These are phyloP conservation scores for Brachionus rubens DNA, from an alignment of 1,140 invertebrate genomes.

Conservation along the genomic window DNA sequence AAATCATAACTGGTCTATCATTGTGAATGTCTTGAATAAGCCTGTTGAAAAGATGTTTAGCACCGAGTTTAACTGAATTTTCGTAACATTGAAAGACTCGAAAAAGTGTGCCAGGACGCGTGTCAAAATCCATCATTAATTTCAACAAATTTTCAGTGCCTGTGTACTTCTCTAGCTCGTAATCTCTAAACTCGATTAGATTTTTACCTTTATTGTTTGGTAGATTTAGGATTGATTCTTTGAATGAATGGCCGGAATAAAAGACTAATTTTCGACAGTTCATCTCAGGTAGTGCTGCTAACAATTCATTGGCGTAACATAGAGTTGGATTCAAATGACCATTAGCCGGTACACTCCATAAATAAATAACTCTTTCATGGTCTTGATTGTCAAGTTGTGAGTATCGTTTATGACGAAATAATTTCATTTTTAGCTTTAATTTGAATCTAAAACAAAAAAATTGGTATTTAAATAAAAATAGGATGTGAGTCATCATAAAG, in stretches of 20 bases:
- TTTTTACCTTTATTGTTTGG: constrained; percentile 40
- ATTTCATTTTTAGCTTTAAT: not conserved
- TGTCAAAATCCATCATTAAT: constrained; percentile 43
- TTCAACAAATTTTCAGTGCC: constrained; percentile 35
- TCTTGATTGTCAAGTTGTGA: not conserved
- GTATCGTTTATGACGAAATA: not conserved
- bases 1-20: constrained; percentile 28
- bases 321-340: constrained; percentile 43
- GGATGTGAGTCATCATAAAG: too few relatives aligned
- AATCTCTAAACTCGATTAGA: constrained; percentile 40
- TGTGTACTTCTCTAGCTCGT: constrained; percentile 19
- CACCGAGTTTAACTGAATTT: constrained; percentile 29
- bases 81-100: constrained; percentile 46
- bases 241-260: constrained; percentile 8
- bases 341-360: constrained; percentile 44
- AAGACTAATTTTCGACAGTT: constrained; percentile 20
- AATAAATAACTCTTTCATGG: constrained; percentile 12
- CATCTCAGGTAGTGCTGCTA: constrained; percentile 11
- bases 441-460: too few relatives aligned
- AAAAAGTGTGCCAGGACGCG: constrained; percentile 29
- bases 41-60: constrained; percentile 5
- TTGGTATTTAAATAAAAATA: too few relatives aligned
- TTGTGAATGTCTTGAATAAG: constrained; percentile 37
- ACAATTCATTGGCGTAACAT: constrained; percentile 20
- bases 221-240: constrained; percentile 36